phyloP scores from a whole-genome alignment of 2,888 invertebrate genomes.

The Lithophane leautieri region DNA sequence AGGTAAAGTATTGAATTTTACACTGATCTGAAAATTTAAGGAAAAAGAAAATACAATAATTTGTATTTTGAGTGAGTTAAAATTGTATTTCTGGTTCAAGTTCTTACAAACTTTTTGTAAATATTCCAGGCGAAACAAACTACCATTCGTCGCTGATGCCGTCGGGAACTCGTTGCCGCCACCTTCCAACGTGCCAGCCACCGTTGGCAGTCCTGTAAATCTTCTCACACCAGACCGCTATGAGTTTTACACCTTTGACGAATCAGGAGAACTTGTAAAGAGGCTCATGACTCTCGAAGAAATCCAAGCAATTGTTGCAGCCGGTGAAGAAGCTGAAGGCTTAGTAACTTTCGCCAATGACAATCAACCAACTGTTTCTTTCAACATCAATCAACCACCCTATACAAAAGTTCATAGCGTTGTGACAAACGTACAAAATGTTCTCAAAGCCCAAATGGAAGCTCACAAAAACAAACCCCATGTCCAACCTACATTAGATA shows the following conservation, averaged over 20 bases:
- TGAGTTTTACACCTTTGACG: conserved; percentile 96
- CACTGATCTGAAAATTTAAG: not conserved
- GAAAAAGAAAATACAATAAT: not conserved
- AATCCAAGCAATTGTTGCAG: conserved; percentile 96
- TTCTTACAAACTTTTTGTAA: conserved; percentile 21
- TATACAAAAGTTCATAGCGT: conserved; percentile 94
- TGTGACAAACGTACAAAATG: conserved; percentile 95
- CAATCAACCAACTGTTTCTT: conserved; percentile 85
- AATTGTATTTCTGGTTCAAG: not conserved
- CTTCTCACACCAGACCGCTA: conserved; percentile 95
- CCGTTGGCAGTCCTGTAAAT: conserved; percentile 95
- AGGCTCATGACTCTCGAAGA: conserved; percentile 96
- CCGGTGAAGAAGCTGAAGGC: conserved; percentile 93
- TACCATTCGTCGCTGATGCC: conserved; percentile 92
- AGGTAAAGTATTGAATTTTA: conserved; percentile 69
- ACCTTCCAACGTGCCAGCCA: conserved; percentile 90
- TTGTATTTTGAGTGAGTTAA: not conserved
- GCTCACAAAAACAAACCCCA: conserved; percentile 88
- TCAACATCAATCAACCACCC: conserved; percentile 89
- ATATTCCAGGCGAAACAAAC: conserved; percentile 83
- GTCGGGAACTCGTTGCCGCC: conserved; percentile 92
- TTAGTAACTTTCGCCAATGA: conserved; percentile 88
- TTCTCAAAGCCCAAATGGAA: conserved; percentile 95
- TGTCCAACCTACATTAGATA: conserved; percentile 90
- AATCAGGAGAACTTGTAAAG: conserved; percentile 95